These are phyloP conservation scores for Himalopsyche anomala DNA, from an alignment of 2,888 invertebrate genomes.

Conservation along the genomic window DNA sequence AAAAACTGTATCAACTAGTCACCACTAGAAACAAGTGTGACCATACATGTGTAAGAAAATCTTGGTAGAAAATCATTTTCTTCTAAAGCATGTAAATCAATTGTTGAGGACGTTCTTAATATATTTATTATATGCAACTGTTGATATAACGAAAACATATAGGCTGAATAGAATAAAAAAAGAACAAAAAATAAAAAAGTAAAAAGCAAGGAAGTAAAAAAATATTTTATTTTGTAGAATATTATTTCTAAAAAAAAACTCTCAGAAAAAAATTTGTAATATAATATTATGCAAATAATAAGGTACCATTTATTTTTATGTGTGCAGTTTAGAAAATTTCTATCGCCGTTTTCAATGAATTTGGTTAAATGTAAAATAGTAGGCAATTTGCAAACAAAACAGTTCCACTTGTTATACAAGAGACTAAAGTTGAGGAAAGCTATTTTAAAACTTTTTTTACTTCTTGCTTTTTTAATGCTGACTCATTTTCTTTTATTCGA, in stretches of 20 bases:
- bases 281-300: conserved; percentile 2
- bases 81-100: too few species aligned
- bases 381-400: conserved; percentile 59
- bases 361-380: conserved; percentile 57
- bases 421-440: conserved; percentile 55
- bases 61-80: too few species aligned
- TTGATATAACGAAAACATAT: too few species aligned
- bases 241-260: not conserved
- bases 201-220: too few species aligned
- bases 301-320: conserved; percentile 16
- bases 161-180: too few species aligned
- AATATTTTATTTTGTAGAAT: too few species aligned
- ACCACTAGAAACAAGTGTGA: too few species aligned
- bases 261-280: conserved; percentile 4
- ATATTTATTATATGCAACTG: too few species aligned
- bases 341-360: conserved; percentile 54
- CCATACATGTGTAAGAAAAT: too few species aligned
- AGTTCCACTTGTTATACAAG: conserved; percentile 55
- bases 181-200: too few species aligned
- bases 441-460: conserved; percentile 58
- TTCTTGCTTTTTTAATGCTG: conserved; percentile 56
- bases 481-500: conserved; percentile 56
- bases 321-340: conserved; percentile 48
- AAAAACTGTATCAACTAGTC: too few species aligned
- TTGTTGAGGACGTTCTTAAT: too few species aligned